Conservation (phyloP, 2,113 vertebrate species). For the Apus apus region DNA sequence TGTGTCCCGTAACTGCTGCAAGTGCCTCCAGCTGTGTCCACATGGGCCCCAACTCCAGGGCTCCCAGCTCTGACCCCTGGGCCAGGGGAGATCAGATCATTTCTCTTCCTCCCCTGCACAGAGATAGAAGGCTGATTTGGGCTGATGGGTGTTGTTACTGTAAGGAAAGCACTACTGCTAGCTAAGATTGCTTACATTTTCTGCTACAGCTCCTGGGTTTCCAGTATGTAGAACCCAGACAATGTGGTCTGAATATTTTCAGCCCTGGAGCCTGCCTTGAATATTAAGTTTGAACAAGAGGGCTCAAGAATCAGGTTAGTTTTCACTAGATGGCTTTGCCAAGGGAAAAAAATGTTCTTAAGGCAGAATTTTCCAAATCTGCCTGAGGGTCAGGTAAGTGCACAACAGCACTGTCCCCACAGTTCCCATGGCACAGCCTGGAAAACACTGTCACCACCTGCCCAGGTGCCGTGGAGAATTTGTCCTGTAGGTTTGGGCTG, state of each 20-base stretch:
- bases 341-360: not conserved
- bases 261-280: not conserved
- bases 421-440: not conserved
- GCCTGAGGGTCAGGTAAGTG: not conserved
- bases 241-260: not conserved
- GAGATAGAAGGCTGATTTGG: not conserved
- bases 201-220: not conserved
- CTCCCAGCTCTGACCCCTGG: not conserved
- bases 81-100: not conserved
- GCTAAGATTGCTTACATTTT: not conserved
- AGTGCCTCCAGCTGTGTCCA: not conserved
- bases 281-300: not conserved
- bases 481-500: not conserved
- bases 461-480: accelerated
- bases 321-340: not conserved
- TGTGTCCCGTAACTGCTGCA: not conserved
- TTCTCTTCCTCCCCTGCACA: not conserved
- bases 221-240: not conserved
- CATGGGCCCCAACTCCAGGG: not conserved
- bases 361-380: not conserved
- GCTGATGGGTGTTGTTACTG: accelerated
- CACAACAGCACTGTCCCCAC: accelerated
- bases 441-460: not conserved
- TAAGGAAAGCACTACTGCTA: not conserved
- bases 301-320: not conserved